Conservation (phyloP, 2,797 vertebrate species). For the Parotocinclus haroldoi region DNA sequence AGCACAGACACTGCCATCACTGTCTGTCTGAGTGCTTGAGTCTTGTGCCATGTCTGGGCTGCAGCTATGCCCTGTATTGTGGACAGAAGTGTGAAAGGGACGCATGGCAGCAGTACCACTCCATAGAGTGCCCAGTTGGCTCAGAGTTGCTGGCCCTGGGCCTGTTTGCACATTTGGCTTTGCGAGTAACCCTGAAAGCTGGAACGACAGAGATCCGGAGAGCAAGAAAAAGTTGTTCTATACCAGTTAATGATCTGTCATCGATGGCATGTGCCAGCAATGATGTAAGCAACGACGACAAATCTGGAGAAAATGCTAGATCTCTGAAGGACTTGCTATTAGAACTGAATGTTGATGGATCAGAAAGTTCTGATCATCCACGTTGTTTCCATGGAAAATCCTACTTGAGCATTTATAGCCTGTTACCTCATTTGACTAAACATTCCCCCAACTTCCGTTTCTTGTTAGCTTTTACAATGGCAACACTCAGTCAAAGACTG, state of each 20-base stretch:
- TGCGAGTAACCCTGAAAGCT: slow-evolving; percentile 79
- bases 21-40: slow-evolving; percentile 75
- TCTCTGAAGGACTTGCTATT: no score
- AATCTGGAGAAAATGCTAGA: background rate
- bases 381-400: slow-evolving; percentile 63
- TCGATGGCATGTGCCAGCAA: background rate
- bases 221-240: slow-evolving; percentile 36
- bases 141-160: slow-evolving; percentile 74
- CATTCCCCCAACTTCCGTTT: slow-evolving; percentile 77
- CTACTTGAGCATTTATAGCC: slow-evolving; percentile 78
- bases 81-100: slow-evolving; percentile 68
- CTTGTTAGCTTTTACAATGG: slow-evolving; percentile 74
- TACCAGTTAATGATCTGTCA: slow-evolving; percentile 4
- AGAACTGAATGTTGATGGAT: no score
- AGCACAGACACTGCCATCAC: slow-evolving; percentile 80
- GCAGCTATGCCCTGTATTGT: slow-evolving; percentile 87
- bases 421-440: slow-evolving; percentile 75
- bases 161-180: slow-evolving; percentile 80
- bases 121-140: slow-evolving; percentile 79
- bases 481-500: slow-evolving; percentile 74
- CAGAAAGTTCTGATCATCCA: slow-evolving; percentile 47
- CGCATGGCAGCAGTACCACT: slow-evolving; percentile 85
- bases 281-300: background rate
- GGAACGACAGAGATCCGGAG: slow-evolving; percentile 66
- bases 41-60: slow-evolving; percentile 76